These are phyloP conservation scores for Pyrochroa serraticornis DNA, from an alignment of 2,888 invertebrate genomes.

Conservation along the genomic window DNA sequence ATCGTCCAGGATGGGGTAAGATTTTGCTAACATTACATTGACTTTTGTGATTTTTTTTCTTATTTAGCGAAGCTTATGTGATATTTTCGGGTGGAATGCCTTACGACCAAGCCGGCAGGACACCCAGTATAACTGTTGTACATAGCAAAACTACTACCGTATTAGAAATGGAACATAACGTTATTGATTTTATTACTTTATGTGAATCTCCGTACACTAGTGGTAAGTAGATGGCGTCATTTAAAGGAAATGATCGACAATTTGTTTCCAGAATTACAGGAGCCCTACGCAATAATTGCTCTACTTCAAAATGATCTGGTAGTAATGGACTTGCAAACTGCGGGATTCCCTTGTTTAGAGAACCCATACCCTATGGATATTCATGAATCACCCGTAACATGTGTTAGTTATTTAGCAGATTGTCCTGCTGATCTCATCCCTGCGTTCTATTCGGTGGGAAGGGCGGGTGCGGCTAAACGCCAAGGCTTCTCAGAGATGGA, in stretches of 20 bases:
- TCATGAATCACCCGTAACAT: constrained; percentile 98
- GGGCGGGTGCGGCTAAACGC: constrained; percentile 73
- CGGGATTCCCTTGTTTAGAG: constrained; percentile 98
- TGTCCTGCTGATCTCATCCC: constrained; percentile 98
- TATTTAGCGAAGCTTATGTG: constrained; percentile 86
- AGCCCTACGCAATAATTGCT: constrained; percentile 97
- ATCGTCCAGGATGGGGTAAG: constrained; percentile 82
- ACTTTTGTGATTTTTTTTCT: constrained; percentile 20
- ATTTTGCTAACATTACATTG: constrained; percentile 5
- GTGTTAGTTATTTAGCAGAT: constrained; percentile 95
- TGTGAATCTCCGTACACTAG: constrained; percentile 94
- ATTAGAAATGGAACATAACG: constrained; percentile 98
- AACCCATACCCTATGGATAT: constrained; percentile 99
- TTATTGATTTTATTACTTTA: constrained; percentile 94
- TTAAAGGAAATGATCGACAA: constrained; percentile 3
- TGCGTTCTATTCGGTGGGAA: constrained; percentile 95
- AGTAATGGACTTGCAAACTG: constrained; percentile 92
- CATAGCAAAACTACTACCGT: constrained; percentile 97
- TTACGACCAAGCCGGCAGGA: constrained; percentile 85
- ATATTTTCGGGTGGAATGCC: constrained; percentile 97
- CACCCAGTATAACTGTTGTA: constrained; percentile 94
- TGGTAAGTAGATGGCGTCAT: constrained; percentile 64
- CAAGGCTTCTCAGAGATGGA: constrained; percentile 88
- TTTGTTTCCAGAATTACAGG: constrained; percentile 83
- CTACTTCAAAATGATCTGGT: constrained; percentile 97